Evolutionary conservation across 2,797 vertebrate genomes (phyloP).

Genomic region (Dromococcyx pavoninus): DNA sequence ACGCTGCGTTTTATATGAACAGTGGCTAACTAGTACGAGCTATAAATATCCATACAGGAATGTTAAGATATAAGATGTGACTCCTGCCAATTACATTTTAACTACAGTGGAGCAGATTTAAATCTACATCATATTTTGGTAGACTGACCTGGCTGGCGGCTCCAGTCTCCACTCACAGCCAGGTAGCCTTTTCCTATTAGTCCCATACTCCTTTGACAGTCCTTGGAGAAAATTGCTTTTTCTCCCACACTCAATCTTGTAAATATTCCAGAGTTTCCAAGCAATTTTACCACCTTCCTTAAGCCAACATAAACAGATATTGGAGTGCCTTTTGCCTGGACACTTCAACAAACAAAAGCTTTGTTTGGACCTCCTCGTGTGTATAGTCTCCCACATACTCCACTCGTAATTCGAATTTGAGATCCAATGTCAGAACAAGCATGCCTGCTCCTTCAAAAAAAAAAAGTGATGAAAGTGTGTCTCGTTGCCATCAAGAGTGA

Average conservation of each 20-base stretch:
- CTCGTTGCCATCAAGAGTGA: background rate
- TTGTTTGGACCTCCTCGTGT: background rate
- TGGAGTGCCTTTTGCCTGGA: background rate
- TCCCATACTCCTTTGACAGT: background rate
- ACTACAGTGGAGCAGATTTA: background rate
- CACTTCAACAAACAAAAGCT: background rate
- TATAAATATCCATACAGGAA: background rate
- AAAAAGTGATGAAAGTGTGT: background rate
- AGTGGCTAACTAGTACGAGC: background rate
- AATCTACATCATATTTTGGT: background rate
- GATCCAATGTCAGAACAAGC: background rate
- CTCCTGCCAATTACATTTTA: background rate
- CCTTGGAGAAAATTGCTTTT: background rate
- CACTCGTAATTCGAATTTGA: background rate
- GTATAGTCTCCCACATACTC: background rate
- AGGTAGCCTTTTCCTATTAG: background rate
- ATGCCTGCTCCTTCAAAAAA: background rate
- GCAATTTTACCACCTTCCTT: background rate
- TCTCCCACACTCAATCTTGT: background rate
- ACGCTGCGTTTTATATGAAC: background rate
- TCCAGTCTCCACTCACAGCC: background rate
- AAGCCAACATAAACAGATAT: background rate
- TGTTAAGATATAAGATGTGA: background rate
- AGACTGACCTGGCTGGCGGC: background rate
- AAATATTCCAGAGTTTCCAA: background rate